Evolutionary conservation across 2,888 invertebrate genomes (phyloP).

Genomic region (Pachycephus smyrnensis): DNA sequence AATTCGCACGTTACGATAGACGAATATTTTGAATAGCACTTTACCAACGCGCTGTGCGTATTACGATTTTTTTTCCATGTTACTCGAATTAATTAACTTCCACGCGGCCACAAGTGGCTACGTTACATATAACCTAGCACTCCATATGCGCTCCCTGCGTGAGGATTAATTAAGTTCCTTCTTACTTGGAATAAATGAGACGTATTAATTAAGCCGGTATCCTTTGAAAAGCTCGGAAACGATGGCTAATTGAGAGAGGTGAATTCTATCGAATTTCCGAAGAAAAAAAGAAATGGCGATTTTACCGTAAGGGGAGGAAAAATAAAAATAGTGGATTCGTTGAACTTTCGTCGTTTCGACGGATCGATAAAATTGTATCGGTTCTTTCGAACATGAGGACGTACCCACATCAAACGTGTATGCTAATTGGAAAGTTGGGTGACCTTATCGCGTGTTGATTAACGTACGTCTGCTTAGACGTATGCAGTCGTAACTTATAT

Average conservation of each 20-base stretch:
- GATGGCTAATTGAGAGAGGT: not conserved
- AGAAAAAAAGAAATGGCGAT: not conserved
- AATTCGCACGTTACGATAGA: not conserved
- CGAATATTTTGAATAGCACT: not conserved
- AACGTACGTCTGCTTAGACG: not conserved
- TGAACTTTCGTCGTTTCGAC: not conserved
- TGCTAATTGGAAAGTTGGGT: not conserved
- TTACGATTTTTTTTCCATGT: not conserved
- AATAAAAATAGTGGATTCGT: not conserved
- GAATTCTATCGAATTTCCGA: not conserved
- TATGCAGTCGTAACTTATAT: not conserved
- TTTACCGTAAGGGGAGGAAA: not conserved
- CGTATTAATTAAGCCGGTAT: not conserved
- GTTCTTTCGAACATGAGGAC: not conserved
- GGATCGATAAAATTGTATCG: not conserved
- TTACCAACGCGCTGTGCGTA: not conserved
- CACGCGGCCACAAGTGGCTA: not conserved
- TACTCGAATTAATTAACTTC: not conserved
- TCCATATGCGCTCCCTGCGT: not conserved
- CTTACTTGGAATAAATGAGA: not conserved
- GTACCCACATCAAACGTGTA: not conserved
- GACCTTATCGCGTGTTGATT: not conserved
- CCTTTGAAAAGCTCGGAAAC: not conserved
- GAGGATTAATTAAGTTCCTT: not conserved
- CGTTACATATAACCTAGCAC: not conserved